Base-by-base conservation (phyloP, 23 tunicate species). In the Aplidium turbinatum region DNA sequence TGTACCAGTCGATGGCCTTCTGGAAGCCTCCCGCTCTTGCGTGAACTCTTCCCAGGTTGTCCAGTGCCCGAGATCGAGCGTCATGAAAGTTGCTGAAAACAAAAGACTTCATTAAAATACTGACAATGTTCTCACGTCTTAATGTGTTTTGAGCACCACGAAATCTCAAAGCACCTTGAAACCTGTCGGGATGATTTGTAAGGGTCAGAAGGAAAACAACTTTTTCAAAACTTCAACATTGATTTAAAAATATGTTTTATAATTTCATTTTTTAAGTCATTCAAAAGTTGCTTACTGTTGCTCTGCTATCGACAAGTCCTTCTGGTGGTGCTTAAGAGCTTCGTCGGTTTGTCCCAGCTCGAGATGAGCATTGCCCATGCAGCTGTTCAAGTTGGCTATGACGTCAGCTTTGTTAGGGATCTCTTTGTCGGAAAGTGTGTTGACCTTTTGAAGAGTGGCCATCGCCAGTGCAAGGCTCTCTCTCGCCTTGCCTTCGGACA, bases 1-100 rank as follows among this genome's bases (percentile, higher is more conserved):
- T n/a, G n/a, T 62, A 89, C 96, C 88, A 89, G 38, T 77, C 76
- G 1, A 89, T 89, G 53, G 96, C 96, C 58, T 89, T 82, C 68
- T 82, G 87, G 85, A 64, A 89, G 52, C 82, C 63, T 35, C 96
- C 96, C 53, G 63, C 77, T 68, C 82, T 58, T 3, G 96, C 96
- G 48, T 89, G 75, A 35, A 82, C 96, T 48, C 96, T 35, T 33
- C 96, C 96, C 56, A 89, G 80, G 48, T 89, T 89, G 47, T 89
- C 96, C 0, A 89, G 81, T 4, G 96, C 96, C 21, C 96, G 67
- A 2, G 96, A 89, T 27, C 75, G 61, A 21, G 96, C 96, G 53
- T 89, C 96, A 38, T 76, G 76, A 24, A 82, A 69, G 16, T 82
- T 62, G 70, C 96, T 89, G 82, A 2, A 42, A 39, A 78, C 18